Conservation (phyloP, 2,888 invertebrate species). For the Girardia tigrina region DNA sequence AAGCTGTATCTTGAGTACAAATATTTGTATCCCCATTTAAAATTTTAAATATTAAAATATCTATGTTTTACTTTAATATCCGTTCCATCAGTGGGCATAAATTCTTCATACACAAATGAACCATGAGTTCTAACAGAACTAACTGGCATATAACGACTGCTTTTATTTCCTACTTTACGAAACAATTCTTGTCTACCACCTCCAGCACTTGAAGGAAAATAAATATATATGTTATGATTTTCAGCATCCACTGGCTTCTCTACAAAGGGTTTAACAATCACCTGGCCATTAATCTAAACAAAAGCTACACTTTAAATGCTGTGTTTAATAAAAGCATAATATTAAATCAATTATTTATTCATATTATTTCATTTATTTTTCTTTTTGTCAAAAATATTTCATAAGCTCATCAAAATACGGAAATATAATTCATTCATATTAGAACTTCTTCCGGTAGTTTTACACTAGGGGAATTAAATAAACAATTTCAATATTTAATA, state of each 20-base stretch:
- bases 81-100: constrained; percentile 96
- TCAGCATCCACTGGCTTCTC: constrained; percentile 98
- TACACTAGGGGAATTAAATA: no score
- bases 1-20: no score
- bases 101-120: constrained; percentile 97
- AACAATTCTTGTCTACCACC: constrained; percentile 93
- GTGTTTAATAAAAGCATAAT: no score
- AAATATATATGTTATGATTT: constrained; percentile 98
- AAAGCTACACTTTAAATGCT: no score
- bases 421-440: no score
- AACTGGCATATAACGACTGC: constrained; percentile 85
- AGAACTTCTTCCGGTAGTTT: no score
- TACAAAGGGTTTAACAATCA: constrained; percentile 91
- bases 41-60: not conserved
- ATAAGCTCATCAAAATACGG: no score
- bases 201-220: constrained; percentile 90
- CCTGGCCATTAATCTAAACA: constrained; percentile 58
- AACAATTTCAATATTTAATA: no score
- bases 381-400: no score
- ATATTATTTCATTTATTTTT: no score
- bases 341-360: no score
- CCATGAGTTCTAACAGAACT: constrained; percentile 80
- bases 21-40: no score
- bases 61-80: constrained; percentile 58
- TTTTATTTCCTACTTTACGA: constrained; percentile 67